Base-by-base conservation (phyloP, 2,888 invertebrate species). In the Molanna angustata region DNA sequence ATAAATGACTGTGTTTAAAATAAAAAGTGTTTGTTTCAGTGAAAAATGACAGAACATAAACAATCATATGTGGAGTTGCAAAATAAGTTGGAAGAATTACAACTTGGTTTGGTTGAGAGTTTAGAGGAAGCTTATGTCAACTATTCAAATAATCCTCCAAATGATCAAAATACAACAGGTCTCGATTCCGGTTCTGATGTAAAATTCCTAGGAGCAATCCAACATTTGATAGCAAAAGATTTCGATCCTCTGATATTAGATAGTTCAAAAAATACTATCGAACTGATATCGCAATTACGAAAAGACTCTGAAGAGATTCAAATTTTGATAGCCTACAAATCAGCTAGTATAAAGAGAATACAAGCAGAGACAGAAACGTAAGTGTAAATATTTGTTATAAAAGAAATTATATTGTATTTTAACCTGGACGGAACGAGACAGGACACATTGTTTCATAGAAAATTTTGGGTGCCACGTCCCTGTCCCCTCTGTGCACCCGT, bases 361-460 rank as follows among this genome's bases (percentile, higher is more conserved):
- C 67, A 72, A 48, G 58, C 61, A 22, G 73, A 76, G 61, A 73
- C 71, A 53, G 64, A 64, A 53, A 72, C 72, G 76, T 76, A 59
- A 56, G 61, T 60, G 21, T 14, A 14, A 40, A 42, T 19, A 20
- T 13, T 39, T 39, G 13, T 39, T 4, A 16, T 14, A 11, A 4
- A 35, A 9, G 7, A 9, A 11, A 17, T 11, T 17, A 4, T 41
- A 19, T 11, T 6, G 18, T 18, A 41, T n/a, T n/a, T n/a, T n/a
- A n/a, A n/a, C n/a, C n/a, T n/a, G n/a, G n/a, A n/a, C n/a, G n/a
- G n/a, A n/a, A n/a, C n/a, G n/a, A n/a, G n/a, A n/a, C n/a, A n/a
- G n/a, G n/a, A n/a, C n/a, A n/a, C n/a, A n/a, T n/a, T n/a, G n/a
- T n/a, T n/a, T n/a, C n/a, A n/a, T n/a, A n/a, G n/a, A n/a, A n/a